Base-by-base conservation (phyloP, 1,140 invertebrate genomes). In the Achatina immaculata region DNA sequence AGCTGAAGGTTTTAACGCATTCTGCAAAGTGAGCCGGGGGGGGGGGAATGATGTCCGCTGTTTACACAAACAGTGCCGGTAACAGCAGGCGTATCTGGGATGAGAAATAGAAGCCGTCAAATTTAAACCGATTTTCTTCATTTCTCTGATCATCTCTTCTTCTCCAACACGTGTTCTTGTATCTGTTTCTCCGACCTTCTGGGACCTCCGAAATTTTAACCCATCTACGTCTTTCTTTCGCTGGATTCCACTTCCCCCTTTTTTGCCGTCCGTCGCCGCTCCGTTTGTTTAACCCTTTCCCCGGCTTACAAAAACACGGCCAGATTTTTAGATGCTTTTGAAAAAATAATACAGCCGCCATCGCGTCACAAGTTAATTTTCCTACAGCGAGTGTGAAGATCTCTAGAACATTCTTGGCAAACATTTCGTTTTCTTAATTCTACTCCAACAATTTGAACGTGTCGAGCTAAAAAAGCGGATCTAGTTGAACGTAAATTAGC, bases 161-260 rank as follows among this genome's bases (percentile, higher is more conserved):
- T 6, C 6, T 62, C 1, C 31, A 62, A 62, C 58, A 62, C 58
- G 58, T 69, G 36, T 43, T 43, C 68, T n/a, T 43, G 42, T 42
- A 42, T 42, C 72, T 48, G 36, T 74, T 74, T 74, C 21, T 55
- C 43, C 51, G 45, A 74, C 72, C 72, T 51, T 51, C 48, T 51
- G 11, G 72, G 51, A 51, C 72, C 45, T 34, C 9, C 14, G 31
- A 51, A 51, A 16, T 31, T 16, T 55, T 36, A 24, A 42, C 72
- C 28, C 42, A 36, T 51, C 11, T 9, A 3, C 3, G 28, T 62
- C 34, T 43, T 51, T 74, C 72, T 43, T 34, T 43, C 45, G 21
- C 28, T 19, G 2, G 36, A 1, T 74, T 31, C 72, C n/a, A n/a
- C n/a, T n/a, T n/a, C n/a, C n/a, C n/a, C n/a, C n/a, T n/a, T 51